Evolutionary conservation across 2,797 vertebrate genomes (phyloP).

Genomic region (Propithecus deckenii): DNA sequence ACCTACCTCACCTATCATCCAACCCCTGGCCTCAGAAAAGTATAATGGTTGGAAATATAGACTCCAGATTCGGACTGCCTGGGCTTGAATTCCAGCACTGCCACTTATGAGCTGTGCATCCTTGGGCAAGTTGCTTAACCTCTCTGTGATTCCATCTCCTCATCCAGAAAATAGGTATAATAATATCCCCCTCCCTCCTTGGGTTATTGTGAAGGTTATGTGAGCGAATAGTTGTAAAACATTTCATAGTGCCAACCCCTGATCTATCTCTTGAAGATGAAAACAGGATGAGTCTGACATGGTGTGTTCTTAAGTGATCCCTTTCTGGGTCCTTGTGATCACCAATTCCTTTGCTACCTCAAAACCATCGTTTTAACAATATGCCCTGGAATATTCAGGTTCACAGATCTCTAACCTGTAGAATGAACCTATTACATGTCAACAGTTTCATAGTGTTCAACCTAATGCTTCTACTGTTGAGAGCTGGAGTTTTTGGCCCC

Average conservation of each 20-base stretch:
- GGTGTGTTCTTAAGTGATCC: background rate
- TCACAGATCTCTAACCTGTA: background rate
- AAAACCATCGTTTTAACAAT: background rate
- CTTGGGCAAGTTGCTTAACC: background rate
- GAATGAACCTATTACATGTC: background rate
- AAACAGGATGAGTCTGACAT: background rate
- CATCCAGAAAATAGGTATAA: background rate
- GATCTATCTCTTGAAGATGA: too few species aligned
- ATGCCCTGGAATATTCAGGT: background rate
- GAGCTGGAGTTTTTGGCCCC: background rate
- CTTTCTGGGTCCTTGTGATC: background rate
- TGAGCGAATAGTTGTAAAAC: background rate
- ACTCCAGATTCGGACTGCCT: background rate
- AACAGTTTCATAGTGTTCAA: background rate
- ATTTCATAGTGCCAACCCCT: background rate
- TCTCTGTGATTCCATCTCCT: constrained; percentile 17
- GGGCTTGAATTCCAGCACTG: background rate
- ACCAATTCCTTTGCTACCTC: background rate
- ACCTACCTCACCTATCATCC: background rate
- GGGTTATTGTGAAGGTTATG: background rate
- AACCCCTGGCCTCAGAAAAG: background rate
- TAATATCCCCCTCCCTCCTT: background rate
- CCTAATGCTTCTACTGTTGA: background rate
- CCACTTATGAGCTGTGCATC: background rate
- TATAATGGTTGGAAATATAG: background rate